A percentile compares a stretch with the other conserved stretches of the same genome.
Evolutionary conservation across 2,113 vertebrate genomes (phyloP).

Genomic region (Struthidea cinerea): DNA sequence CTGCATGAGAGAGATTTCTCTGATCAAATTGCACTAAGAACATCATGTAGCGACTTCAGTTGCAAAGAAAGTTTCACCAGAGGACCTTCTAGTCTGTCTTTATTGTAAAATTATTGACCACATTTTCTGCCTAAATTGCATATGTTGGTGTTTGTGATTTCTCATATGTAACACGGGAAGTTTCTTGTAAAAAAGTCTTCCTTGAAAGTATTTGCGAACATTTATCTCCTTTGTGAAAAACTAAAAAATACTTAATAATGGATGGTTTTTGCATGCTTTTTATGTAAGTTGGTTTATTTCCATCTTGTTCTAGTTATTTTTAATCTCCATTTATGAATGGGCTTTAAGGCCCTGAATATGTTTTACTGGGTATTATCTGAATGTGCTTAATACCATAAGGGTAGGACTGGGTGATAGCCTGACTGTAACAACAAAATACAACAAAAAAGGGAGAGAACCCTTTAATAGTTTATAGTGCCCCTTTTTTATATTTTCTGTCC

Average conservation of each 20-base stretch:
- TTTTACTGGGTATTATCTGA: background rate
- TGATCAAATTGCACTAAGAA: background rate
- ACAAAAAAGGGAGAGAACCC: background rate
- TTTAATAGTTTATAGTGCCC: background rate
- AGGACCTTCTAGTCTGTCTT: background rate
- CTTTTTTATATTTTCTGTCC: no score
- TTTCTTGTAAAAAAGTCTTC: background rate
- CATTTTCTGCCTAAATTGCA: background rate
- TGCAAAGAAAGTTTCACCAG: background rate
- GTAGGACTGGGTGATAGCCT: background rate
- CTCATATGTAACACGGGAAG: fast-evolving
- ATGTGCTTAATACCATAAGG: background rate
- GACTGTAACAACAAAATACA: background rate
- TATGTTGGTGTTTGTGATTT: background rate
- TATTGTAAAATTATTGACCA: background rate
- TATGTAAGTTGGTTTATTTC: background rate
- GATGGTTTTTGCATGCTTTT: background rate
- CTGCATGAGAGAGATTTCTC: background rate
- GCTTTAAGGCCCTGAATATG: background rate
- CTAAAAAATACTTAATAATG: background rate
- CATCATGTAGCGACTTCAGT: background rate
- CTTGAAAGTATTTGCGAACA: background rate
- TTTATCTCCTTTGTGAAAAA: background rate
- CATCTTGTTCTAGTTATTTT: background rate
- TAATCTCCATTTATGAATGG: background rate